Evolutionary conservation across 2,113 vertebrate species (phyloP).

Genomic region (Turnix velox): DNA sequence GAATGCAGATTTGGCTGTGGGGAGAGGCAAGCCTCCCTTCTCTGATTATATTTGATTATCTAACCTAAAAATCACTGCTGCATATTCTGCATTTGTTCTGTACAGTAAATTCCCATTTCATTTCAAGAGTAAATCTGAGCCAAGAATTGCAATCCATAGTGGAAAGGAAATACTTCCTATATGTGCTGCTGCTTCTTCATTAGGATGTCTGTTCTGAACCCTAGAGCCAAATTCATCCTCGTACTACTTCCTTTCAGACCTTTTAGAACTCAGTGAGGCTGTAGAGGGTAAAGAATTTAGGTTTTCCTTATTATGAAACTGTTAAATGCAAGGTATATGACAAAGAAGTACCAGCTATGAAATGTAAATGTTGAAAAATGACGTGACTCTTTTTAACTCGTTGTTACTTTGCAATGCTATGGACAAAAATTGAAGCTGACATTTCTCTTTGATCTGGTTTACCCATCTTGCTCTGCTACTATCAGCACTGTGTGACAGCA

Average conservation of each 20-base stretch:
- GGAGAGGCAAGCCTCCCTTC: background rate
- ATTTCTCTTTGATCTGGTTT: slow-evolving; percentile 62
- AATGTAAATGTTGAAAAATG: slow-evolving; percentile 46
- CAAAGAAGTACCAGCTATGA: slow-evolving; percentile 2
- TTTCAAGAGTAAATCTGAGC: background rate
- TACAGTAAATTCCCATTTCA: background rate
- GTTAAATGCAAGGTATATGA: background rate
- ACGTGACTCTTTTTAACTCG: slow-evolving; percentile 39
- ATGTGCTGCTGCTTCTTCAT: background rate
- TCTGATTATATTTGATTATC: slow-evolving; percentile 1
- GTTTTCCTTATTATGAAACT: background rate
- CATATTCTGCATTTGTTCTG: slow-evolving; percentile 23
- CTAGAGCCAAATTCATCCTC: slow-evolving; percentile 3
- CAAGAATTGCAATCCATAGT: background rate
- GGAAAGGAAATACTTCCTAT: background rate
- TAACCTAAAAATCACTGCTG: background rate
- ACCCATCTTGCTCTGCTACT: slow-evolving; percentile 35
- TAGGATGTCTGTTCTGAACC: slow-evolving; percentile 7
- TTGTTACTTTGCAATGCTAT: slow-evolving; percentile 18
- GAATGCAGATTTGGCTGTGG: background rate
- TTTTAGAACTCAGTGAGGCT: background rate
- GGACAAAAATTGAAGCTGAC: slow-evolving; percentile 63
- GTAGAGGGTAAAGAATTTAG: background rate
- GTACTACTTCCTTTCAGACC: background rate
- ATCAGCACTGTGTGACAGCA: slow-evolving; percentile 55